phyloP scores from a whole-genome alignment of 2,888 invertebrate species.

The Scaptomyza tumidula region DNA sequence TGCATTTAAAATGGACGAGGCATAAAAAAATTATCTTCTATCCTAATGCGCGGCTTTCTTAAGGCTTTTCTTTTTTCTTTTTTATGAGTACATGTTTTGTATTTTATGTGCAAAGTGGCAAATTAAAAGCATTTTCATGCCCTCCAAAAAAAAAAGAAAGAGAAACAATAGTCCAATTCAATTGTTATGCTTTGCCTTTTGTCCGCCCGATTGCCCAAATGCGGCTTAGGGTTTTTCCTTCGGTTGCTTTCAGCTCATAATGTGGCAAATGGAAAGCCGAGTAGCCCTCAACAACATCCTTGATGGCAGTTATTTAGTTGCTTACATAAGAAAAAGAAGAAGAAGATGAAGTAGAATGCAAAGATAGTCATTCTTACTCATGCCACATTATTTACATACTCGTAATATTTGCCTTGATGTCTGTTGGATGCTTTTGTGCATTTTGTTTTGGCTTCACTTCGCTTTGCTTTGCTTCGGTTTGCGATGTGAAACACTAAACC shows the following conservation, averaged over 20 bases:
- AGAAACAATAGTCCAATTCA: conserved; percentile 66
- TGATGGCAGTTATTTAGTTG: conserved; percentile 37
- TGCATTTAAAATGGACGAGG: not conserved
- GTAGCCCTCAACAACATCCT: not conserved
- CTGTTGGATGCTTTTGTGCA: conserved; percentile 38
- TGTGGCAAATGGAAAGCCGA: conserved; percentile 12
- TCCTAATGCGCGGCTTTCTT: conserved; percentile 10
- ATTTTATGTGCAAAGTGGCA: conserved; percentile 51
- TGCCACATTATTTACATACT: conserved; percentile 64
- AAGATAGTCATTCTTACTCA: conserved; percentile 16
- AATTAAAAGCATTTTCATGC: conserved; percentile 77
- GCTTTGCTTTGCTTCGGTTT: not conserved
- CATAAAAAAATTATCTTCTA: conserved; percentile 22
- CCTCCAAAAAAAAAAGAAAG: conserved; percentile 45
- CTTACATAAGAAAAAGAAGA: conserved; percentile 7
- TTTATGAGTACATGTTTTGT: conserved; percentile 25
- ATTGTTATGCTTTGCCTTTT: conserved; percentile 41
- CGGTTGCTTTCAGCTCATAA: conserved; percentile 34
- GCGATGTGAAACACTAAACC: conserved; percentile 69
- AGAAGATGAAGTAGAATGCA: conserved; percentile 17
- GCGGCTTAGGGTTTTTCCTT: conserved; percentile 53
- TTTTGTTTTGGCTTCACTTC: conserved; percentile 30
- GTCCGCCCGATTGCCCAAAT: conserved; percentile 67
- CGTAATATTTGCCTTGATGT: conserved; percentile 55
- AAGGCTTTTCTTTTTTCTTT: conserved; percentile 4